These are phyloP conservation scores for Mungos mungo DNA, from an alignment of 2,113 vertebrate genomes.

Conservation along the genomic window DNA sequence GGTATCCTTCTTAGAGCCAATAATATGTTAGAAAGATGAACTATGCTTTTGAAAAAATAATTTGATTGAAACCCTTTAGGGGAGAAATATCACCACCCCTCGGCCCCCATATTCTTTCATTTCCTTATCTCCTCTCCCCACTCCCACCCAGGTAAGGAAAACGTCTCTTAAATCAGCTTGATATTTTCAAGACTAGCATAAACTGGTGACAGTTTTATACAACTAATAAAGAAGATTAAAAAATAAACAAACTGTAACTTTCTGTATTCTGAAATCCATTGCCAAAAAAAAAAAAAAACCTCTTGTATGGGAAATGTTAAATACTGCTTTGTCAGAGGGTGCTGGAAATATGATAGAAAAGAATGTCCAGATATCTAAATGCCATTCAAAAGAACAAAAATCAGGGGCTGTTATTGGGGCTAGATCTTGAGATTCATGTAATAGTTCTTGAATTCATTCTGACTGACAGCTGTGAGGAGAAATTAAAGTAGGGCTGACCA, in stretches of 20 bases:
- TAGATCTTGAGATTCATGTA: constrained; percentile 59
- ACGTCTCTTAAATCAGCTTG: constrained; percentile 76
- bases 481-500: background rate
- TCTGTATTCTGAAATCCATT: constrained; percentile 79
- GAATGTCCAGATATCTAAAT: constrained; percentile 6
- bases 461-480: constrained; percentile 64
- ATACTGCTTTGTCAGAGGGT: constrained; percentile 59
- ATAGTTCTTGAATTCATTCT: constrained; percentile 44
- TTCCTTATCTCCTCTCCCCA: constrained; percentile 57
- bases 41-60: constrained; percentile 28
- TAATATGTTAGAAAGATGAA: constrained; percentile 53
- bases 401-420: background rate
- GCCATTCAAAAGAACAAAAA: constrained; percentile 79
- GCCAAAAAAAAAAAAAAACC: constrained; percentile 45
- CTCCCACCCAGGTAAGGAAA: constrained; percentile 55
- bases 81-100: background rate
- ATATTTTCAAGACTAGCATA: constrained; percentile 81
- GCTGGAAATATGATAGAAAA: constrained; percentile 78
- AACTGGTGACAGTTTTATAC: constrained; percentile 79
- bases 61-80: constrained; percentile 45
- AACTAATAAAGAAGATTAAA: constrained; percentile 81
- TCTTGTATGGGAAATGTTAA: constrained; percentile 70
- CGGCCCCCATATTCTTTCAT: constrained; percentile 40
- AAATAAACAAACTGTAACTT: constrained; percentile 75
- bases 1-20: constrained; percentile 56